phyloP scores from a whole-genome alignment of 2,113 vertebrate species.

The Axis porcinus region DNA sequence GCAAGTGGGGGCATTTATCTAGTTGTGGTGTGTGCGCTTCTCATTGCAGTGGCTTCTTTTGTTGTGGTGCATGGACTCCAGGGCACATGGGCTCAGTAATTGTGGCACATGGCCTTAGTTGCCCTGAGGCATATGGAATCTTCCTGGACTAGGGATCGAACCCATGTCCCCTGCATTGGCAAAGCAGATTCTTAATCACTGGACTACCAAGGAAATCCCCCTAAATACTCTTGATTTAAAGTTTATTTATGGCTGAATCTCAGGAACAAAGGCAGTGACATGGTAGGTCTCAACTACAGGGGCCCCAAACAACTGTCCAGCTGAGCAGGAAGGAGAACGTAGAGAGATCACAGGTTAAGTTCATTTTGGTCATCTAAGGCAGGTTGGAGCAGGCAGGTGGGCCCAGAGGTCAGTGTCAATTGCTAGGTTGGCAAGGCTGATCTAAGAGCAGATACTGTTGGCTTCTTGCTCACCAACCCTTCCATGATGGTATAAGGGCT shows the following conservation, averaged over 20 bases:
- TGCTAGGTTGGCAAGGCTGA: neutral
- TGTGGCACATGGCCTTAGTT: neutral
- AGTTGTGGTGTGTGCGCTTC: neutral
- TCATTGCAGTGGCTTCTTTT: neutral
- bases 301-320: neutral
- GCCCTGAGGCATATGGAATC: neutral
- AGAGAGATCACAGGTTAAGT: neutral
- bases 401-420: neutral
- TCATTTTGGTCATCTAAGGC: neutral
- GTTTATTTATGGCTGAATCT: neutral
- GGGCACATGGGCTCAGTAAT: neutral
- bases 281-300: neutral
- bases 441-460: neutral
- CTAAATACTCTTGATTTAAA: neutral
- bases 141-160: neutral
- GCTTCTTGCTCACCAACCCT: neutral
- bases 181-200: neutral
- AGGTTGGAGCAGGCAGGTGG: neutral
- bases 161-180: neutral
- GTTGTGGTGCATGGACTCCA: accelerated
- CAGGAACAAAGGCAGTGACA: neutral
- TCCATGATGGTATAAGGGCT: neutral
- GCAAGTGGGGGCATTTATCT: neutral
- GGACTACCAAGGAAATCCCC: neutral
- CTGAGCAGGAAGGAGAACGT: neutral